Base-by-base conservation (phyloP, 2,888 invertebrate species). In the Didymodactylos carnosus region DNA sequence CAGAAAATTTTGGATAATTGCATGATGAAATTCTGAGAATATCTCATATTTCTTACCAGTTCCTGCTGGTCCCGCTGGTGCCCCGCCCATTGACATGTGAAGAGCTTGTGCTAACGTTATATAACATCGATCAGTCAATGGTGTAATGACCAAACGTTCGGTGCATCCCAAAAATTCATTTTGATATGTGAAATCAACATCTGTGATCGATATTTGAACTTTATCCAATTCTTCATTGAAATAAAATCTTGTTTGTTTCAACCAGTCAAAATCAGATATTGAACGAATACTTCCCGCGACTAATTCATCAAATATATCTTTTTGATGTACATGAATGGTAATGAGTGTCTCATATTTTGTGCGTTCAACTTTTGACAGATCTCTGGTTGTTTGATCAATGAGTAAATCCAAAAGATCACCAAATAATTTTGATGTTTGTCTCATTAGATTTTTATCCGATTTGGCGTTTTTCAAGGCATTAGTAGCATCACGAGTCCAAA, bases 111-210 rank as follows among this genome's bases (percentile, higher is more conserved):
- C 94, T 73, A 95, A 84, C 0, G 95, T 95, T 79, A 95, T 95
- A 84, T 95, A 95, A 84, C 95, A 95, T 80, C 94, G 90, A 85
- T 95, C 94, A 25, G 95, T 95, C 39, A 95, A 84, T 0, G 95
- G 95, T 0, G 95, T 95, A 77, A 95, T 95, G 39, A 95, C 94
- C 75, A 95, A 86, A 76, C 95, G 86, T 79, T 95, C 95, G 0
- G 94, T 94, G 81, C 94, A 95, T 0, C 95, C 95, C 43, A 95
- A 86, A 83, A 94, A 95, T 83, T 95, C 95, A 82, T 95, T 95
- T 84, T 95, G 94, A 82, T 95, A 95, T 0, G 88, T 89, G 80
- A 95, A 95, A 11, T 90, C 90, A 0, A 95, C 94, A 80, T 95
- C 94, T 0, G 95, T 95, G 6, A 95, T 92, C 0, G 90, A 89